These are phyloP conservation scores for Colletes gigas DNA, from an alignment of 1,140 invertebrate species.

Conservation along the genomic window DNA sequence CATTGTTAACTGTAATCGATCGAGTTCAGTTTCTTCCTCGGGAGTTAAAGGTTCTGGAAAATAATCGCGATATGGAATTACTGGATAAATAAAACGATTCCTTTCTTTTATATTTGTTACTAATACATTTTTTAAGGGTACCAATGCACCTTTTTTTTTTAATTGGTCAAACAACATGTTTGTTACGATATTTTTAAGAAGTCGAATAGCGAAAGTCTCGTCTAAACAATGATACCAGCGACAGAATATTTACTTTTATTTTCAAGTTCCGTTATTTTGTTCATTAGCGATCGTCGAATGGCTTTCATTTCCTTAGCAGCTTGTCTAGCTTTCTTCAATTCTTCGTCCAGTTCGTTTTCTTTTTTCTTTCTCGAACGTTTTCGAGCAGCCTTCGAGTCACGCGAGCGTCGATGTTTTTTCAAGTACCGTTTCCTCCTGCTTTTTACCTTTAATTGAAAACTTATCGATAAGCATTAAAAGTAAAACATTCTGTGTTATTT, in stretches of 20 bases:
- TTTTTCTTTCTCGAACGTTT: not conserved
- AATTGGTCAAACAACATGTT: not conserved
- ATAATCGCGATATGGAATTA: not conserved
- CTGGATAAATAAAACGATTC: too few species aligned
- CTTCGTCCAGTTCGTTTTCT: not conserved
- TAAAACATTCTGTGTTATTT: too few species aligned
- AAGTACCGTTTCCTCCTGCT: constrained; percentile 2
- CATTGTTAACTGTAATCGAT: constrained; percentile 10
- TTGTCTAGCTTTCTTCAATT: not conserved
- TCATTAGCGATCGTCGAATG: not conserved
- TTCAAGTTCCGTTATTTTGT: constrained; percentile 18
- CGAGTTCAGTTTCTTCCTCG: constrained; percentile 8
- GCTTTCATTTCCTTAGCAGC: constrained; percentile 1
- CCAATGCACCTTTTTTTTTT: not conserved
- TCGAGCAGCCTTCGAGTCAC: not conserved
- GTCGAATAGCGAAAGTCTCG: too few species aligned
- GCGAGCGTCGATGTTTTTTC: not conserved
- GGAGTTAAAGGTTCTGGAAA: constrained; percentile 20
- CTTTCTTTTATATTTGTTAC: not conserved
- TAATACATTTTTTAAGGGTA: too few species aligned
- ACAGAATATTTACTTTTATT: constrained; percentile 19
- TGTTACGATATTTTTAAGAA: too few species aligned
- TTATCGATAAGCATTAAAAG: not conserved
- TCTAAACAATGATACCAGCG: too few species aligned
- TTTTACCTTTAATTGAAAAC: not conserved